Percentiles rank a stretch among this genome's conserved stretches.
Evolutionary conservation across 2,113 vertebrate genomes (phyloP).

Genomic region (Bubo blakistoni): DNA sequence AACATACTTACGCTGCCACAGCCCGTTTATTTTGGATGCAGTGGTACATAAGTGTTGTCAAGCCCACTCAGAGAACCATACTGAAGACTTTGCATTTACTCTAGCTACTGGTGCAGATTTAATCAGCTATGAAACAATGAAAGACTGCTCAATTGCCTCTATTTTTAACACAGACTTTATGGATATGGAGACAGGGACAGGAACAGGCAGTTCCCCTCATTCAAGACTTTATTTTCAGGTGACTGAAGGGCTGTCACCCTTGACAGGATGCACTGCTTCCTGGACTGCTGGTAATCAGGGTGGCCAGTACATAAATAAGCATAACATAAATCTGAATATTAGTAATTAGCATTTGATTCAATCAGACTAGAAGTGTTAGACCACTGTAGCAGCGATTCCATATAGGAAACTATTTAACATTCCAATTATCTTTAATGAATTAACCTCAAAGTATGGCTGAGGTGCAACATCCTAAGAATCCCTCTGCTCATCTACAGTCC

Average conservation of each 20-base stretch:
- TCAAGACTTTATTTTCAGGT: background rate
- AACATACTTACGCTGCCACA: background rate
- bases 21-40: background rate
- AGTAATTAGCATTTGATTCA: slow-evolving; percentile 43
- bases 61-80: background rate
- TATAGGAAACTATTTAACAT: slow-evolving; percentile 44
- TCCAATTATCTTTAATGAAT: slow-evolving; percentile 50
- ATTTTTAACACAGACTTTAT: background rate
- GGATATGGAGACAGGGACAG: background rate
- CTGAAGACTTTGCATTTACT: background rate
- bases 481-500: slow-evolving; percentile 51
- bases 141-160: background rate
- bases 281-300: background rate
- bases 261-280: background rate
- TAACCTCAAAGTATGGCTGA: slow-evolving; percentile 11
- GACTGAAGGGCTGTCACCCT: background rate
- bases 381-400: background rate
- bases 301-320: slow-evolving; percentile 36
- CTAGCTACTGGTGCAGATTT: background rate
- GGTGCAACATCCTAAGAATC: slow-evolving; percentile 15
- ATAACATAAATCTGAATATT: slow-evolving; percentile 44
- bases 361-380: background rate
- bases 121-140: background rate
- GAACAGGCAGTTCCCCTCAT: background rate
- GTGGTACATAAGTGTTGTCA: background rate